Evolutionary conservation across 2,113 vertebrate species (phyloP).

Genomic region (Heptranchias perlo): DNA sequence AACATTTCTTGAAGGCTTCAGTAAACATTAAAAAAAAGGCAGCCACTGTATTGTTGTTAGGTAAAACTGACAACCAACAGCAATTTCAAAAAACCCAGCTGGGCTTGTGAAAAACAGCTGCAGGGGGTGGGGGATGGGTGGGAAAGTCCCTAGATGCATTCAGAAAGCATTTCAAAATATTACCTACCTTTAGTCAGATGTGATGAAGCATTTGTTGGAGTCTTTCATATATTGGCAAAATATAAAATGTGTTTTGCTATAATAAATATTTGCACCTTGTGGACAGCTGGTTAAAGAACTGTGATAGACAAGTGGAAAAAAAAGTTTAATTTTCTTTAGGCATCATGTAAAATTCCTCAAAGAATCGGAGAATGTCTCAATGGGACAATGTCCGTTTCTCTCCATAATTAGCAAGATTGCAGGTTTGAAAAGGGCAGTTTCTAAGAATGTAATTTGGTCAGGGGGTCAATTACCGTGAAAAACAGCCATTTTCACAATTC

Average conservation of each 20-base stretch:
- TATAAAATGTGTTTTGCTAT: not conserved
- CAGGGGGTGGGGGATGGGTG: too few relatives aligned
- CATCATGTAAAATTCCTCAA: not conserved
- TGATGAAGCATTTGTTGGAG: not conserved
- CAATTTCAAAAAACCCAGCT: not conserved
- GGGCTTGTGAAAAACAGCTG: not conserved
- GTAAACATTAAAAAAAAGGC: not conserved
- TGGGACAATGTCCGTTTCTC: not conserved
- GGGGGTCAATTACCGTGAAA: not conserved
- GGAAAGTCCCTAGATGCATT: not conserved
- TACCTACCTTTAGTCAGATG: not conserved
- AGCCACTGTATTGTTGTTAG: not conserved
- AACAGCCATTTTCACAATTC: not conserved
- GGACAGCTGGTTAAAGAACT: not conserved
- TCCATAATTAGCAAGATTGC: not conserved
- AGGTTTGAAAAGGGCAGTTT: not conserved
- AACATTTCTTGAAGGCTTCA: not conserved
- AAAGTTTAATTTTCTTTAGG: not conserved
- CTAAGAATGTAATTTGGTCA: not conserved
- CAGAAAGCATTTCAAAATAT: not conserved
- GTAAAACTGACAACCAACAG: not conserved
- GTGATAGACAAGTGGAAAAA: not conserved
- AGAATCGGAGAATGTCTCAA: not conserved
- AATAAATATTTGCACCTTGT: not conserved
- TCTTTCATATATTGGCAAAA: not conserved